phyloP scores from a whole-genome alignment of 1,140 invertebrate genomes.

The Uloborus diversus region DNA sequence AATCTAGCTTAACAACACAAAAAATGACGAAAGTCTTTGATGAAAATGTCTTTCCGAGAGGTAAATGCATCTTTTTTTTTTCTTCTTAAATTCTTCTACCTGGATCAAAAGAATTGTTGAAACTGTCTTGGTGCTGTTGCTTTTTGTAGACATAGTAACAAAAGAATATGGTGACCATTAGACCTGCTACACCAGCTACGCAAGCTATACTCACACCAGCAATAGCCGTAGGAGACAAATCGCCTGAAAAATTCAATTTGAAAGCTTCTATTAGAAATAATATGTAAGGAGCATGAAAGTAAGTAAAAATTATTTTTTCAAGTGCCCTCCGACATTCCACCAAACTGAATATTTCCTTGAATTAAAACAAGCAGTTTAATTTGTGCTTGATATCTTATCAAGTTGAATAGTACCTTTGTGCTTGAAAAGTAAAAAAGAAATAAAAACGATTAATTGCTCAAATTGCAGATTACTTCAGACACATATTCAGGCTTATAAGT shows the following conservation, averaged over 20 bases:
- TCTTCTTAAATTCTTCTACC: constrained; percentile 12
- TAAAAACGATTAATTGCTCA: too few species aligned
- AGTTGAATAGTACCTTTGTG: not conserved
- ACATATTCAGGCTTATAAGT: too few species aligned
- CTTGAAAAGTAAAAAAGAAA: not conserved
- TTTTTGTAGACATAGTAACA: constrained; percentile 56
- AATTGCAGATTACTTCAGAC: too few species aligned
- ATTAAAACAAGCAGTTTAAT: not conserved
- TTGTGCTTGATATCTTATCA: not conserved
- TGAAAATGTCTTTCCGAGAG: too few species aligned
- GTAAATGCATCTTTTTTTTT: too few species aligned
- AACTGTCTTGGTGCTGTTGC: constrained; percentile 37
- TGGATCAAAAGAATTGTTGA: constrained; percentile 35
- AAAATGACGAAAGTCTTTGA: too few species aligned
- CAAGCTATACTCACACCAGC: constrained; percentile 55
- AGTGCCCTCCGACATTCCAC: too few species aligned
- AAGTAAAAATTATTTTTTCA: not conserved
- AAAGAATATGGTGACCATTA: constrained; percentile 58
- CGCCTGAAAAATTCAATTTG: constrained; percentile 23
- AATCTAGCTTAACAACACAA: too few species aligned
- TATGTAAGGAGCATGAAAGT: not conserved
- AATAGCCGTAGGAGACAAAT: constrained; percentile 55
- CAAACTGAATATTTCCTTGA: not conserved
- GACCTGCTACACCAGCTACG: constrained; percentile 46
- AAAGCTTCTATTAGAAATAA: too few species aligned